Evolutionary conservation across 37 sponge, comb jelly and placozoan genomes (phyloP), one percentile per base, ranked within the genome.

Genomic region (Dysidea cf. avara): DNA sequence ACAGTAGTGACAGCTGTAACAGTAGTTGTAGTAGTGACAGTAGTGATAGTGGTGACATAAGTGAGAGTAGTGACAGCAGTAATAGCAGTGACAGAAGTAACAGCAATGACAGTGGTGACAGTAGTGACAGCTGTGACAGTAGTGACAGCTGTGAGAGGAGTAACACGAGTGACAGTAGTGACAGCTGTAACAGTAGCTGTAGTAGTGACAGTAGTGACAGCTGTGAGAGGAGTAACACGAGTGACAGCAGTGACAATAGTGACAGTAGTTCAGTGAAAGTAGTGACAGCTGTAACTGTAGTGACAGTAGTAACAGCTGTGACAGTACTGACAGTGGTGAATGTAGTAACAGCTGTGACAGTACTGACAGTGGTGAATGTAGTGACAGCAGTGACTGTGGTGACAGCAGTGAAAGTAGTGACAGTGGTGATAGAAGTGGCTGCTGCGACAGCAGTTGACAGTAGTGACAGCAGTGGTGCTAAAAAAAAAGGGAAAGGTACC

Each of bases 271-370:
- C 22, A 18, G 22, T n/a, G 59, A 57, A 21, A 57, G 59, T 57
- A 18, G 59, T 57, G 59, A 57, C 59, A 57, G 21, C 22, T 25
- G 59, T 18, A 18, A 57, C 59, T 25, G 59, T 18, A 18, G 59
- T n/a, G 59, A 57, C 59, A 57, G 59, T 57, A 18, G 22, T n/a
- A 28, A 57, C 59, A n/a, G 22, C 22, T 25, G 59, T 57, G 59
- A 57, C 59, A 57, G 59, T 57, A 57, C n/a, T n/a, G n/a, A n/a
- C 59, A 57, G 59, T 57, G 22, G 59, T 57, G 59, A 57, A 21
- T 25, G 59, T 57, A 57, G 59, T 57, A 28, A 57, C 59, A 57
- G 59, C 22, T 25, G 59, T 57, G 59, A 57, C 59, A 57, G 59
- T 18, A 18, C 26, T n/a, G 59, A 57, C 59, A 57, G 59, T 57